phyloP scores from a whole-genome alignment of 2,113 vertebrate species.

The Colossoma macropomum region DNA sequence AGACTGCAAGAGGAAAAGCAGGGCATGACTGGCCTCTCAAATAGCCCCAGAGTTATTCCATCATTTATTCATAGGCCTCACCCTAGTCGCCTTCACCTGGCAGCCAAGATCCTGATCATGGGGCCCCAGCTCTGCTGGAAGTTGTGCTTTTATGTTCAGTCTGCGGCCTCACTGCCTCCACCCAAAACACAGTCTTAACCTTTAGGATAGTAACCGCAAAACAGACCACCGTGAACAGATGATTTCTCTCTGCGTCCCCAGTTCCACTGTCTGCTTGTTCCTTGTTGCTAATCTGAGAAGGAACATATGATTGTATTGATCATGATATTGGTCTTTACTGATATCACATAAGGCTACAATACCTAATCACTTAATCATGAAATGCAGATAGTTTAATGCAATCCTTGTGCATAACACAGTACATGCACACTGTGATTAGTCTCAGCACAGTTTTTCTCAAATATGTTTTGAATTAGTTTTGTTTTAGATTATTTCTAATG shows the following conservation, averaged over 20 bases:
- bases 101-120: constrained; percentile 9
- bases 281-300: background rate
- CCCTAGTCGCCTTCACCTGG: constrained; percentile 4
- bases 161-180: background rate
- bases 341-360: too few species aligned
- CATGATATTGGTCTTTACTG: too few species aligned
- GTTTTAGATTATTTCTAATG: too few species aligned
- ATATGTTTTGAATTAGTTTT: too few species aligned
- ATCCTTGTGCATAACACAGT: too few species aligned
- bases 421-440: too few species aligned
- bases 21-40: constrained; percentile 20
- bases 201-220: background rate
- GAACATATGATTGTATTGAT: background rate
- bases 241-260: background rate
- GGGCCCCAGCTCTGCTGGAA: background rate
- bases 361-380: too few species aligned
- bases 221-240: background rate
- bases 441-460: too few species aligned
- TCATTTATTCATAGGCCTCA: constrained; percentile 23
- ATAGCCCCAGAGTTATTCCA: constrained; percentile 5
- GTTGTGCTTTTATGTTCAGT: background rate
- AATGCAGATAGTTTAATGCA: too few species aligned
- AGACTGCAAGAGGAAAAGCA: background rate
- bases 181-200: background rate
- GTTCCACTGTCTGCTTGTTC: background rate